Percentiles rank a stretch among this genome's conserved stretches.
These are phyloP conservation scores for Wiebesia pumilae DNA, from an alignment of 1,140 invertebrate genomes.

Conservation along the genomic window DNA sequence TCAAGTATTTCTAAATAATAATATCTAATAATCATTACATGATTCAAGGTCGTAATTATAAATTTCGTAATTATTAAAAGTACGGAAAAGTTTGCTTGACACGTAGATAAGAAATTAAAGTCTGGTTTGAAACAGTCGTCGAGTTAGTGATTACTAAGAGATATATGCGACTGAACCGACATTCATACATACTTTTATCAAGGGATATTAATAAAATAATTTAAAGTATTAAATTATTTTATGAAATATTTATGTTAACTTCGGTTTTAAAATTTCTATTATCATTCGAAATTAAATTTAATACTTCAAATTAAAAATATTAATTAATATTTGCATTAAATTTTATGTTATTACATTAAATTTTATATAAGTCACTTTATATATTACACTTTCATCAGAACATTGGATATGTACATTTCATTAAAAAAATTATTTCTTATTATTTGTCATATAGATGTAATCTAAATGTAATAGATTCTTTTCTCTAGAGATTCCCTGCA, in stretches of 20 bases:
- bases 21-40: too few relatives aligned
- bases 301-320: background rate
- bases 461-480: slow-evolving; percentile 12
- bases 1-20: too few relatives aligned
- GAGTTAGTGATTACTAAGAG: slow-evolving; percentile 1
- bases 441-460: background rate
- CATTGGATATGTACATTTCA: background rate
- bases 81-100: too few relatives aligned
- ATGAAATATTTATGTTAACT: background rate
- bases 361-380: background rate
- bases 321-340: background rate
- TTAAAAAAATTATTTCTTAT: slow-evolving; percentile 30
- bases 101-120: background rate
- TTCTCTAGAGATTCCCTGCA: background rate
- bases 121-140: background rate
- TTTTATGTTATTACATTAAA: background rate
- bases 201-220: background rate
- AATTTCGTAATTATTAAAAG: too few relatives aligned
- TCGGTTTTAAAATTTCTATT: background rate
- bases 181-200: background rate
- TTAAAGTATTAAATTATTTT: background rate
- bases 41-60: too few relatives aligned
- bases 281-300: background rate
- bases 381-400: background rate
- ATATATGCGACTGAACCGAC: background rate